Evolutionary conservation across 2,888 invertebrate species (phyloP).

Genomic region (Sarcophaga carnaria): DNA sequence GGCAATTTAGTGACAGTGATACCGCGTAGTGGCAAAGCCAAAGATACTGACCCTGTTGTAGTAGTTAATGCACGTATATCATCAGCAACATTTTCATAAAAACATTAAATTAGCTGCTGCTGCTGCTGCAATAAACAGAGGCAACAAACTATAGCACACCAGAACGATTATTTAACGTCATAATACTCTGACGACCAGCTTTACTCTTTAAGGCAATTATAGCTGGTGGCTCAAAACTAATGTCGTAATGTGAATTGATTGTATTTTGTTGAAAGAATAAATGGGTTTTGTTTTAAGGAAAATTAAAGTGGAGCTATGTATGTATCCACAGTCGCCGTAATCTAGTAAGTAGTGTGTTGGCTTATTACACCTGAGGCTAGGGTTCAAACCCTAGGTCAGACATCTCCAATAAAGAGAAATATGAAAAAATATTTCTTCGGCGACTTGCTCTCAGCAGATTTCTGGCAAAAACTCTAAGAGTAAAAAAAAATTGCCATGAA

Average conservation of each 20-base stretch:
- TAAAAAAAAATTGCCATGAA: no score
- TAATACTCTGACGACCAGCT: background rate
- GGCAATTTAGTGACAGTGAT: background rate
- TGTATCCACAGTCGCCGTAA: no score
- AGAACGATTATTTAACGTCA: background rate
- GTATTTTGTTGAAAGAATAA: no score
- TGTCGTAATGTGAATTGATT: background rate
- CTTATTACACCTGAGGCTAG: no score
- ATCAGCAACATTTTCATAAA: conserved; percentile 11
- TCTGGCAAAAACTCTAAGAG: no score
- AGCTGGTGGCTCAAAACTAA: background rate
- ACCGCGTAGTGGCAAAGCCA: background rate
- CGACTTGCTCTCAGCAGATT: no score
- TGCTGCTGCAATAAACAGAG: conserved; percentile 12
- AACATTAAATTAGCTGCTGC: conserved; percentile 8
- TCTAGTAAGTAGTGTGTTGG: no score
- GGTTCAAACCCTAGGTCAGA: no score
- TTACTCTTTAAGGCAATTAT: background rate
- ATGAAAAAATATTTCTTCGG: no score
- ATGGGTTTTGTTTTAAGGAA: no score
- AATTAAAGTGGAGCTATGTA: no score
- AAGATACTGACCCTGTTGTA: background rate
- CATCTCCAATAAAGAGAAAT: no score
- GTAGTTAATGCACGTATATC: conserved; percentile 1
- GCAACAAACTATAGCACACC: background rate